Evolutionary conservation across 2,888 invertebrate species (phyloP).

Genomic region (Pecten maximus): DNA sequence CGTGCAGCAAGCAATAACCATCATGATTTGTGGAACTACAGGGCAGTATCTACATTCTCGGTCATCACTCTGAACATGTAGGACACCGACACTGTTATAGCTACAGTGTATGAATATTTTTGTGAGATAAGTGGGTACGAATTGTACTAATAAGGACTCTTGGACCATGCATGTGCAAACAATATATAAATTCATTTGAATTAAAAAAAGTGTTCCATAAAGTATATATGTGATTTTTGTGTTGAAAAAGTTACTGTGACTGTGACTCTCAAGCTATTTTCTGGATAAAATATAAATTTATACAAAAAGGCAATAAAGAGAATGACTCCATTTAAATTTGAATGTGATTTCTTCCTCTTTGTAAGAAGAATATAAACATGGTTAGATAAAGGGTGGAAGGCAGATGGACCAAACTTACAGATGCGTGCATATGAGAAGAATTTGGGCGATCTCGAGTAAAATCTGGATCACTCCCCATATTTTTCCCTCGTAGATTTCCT

Average conservation of each 20-base stretch:
- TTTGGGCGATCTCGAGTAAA: constrained; percentile 4
- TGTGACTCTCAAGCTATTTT: neutral
- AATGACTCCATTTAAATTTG: neutral
- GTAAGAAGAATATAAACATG: neutral
- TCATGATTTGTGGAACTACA: too few relatives aligned
- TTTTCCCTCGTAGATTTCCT: constrained; percentile 9
- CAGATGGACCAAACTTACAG: neutral
- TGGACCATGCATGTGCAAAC: neutral
- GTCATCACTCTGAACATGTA: too few relatives aligned
- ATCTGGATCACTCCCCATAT: constrained; percentile 6
- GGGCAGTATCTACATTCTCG: too few relatives aligned
- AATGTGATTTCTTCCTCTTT: neutral
- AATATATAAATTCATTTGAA: neutral
- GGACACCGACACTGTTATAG: too few relatives aligned
- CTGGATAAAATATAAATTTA: neutral
- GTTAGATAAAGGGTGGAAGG: neutral
- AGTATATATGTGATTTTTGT: neutral
- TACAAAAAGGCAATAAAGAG: neutral
- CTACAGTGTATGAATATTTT: neutral
- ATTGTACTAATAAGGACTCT: neutral
- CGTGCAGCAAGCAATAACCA: neutral
- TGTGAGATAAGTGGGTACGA: neutral
- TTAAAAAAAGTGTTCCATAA: neutral
- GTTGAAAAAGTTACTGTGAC: neutral
- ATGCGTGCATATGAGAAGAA: constrained; percentile 26